Conservation (phyloP, 2,888 invertebrate species). For the Amphipyra berbera region DNA sequence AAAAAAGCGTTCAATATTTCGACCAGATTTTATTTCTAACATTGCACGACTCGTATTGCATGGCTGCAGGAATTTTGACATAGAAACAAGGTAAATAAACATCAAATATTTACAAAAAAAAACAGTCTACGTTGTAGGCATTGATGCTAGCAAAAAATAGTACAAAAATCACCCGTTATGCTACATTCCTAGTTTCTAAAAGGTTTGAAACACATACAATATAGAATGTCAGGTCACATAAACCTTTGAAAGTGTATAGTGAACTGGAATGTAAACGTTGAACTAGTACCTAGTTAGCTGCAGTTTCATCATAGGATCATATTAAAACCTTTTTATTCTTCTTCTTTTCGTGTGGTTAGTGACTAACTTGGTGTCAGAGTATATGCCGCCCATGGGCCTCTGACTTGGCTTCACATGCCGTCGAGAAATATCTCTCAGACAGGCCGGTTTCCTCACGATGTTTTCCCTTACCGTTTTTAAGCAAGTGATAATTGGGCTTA, state of each 20-base stretch:
- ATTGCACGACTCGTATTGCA: slow-evolving; percentile 7
- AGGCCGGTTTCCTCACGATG: too few relatives aligned
- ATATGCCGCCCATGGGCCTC: too few relatives aligned
- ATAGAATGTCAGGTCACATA: slow-evolving; percentile 43
- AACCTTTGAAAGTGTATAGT: slow-evolving; percentile 20
- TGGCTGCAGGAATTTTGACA: slow-evolving; percentile 8
- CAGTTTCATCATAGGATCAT: slow-evolving; percentile 4
- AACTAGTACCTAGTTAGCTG: slow-evolving; percentile 18
- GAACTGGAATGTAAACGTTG: slow-evolving; percentile 9
- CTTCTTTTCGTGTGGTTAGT: too few relatives aligned
- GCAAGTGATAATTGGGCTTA: too few relatives aligned
- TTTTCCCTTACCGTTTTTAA: too few relatives aligned
- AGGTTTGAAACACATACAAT: slow-evolving; percentile 41
- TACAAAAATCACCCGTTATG: slow-evolving; percentile 24
- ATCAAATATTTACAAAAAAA: slow-evolving; percentile 31
- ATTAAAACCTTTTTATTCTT: too few relatives aligned
- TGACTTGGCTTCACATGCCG: too few relatives aligned
- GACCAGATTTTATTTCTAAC: slow-evolving; percentile 1
- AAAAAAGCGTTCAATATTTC: slow-evolving; percentile 10
- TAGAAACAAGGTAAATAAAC: slow-evolving; percentile 31
- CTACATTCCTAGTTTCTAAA: slow-evolving; percentile 43
- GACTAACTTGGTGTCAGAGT: too few relatives aligned
- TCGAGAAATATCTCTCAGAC: too few relatives aligned
- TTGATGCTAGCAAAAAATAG: slow-evolving; percentile 28
- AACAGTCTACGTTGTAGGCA: neutral